Base-by-base conservation (phyloP, 2,797 vertebrate genomes). In the Etheostoma perlongum region DNA sequence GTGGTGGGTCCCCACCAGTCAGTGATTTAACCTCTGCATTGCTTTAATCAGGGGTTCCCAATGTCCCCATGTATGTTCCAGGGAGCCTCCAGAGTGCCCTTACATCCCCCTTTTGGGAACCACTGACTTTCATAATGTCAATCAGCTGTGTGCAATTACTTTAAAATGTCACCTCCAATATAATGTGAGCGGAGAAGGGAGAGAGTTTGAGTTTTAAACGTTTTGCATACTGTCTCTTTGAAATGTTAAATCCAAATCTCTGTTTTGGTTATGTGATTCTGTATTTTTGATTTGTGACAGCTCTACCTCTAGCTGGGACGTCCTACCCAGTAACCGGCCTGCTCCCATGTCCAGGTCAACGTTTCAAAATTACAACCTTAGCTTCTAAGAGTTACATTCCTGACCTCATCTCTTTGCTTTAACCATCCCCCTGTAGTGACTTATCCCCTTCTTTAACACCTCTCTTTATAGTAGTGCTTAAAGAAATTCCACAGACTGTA, bases 291-390 rank as follows among this genome's bases (percentile, higher is more conserved):
- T 94, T 75, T 78, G 84, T 66, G 82, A 88, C 94, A 95, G 95
- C 90, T 94, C 94, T 82, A 94, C 94, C 67, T 95, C 95, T 90
- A 96, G 95, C 90, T 96, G 95, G 95, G 94, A 95, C 65, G 89
- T 95, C 91, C 92, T 96, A 46, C 92, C 91, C 86, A 94, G 91
- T 85, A 89, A 92, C 86, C 92, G 91, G 79, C 92, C 92, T 27
- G 90, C 94, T 89, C 82, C 92, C 14, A 81, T 91, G 83, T 82
- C 88, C 91, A 96, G 95, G 95, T 96, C 88, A 91, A 82, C 19
- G 19, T 74, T 40, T 88, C 66, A 62, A 48, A 87, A 82, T 85
- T 53, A 84, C 73, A 83, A 58, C 21, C 44, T 48, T 72, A 66
- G 67, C 76, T 8, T 64, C 71, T 65, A n/a, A 40, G 48, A 66